phyloP scores from a whole-genome alignment of 2,888 invertebrate genomes.

The Zygaena filipendulae region DNA sequence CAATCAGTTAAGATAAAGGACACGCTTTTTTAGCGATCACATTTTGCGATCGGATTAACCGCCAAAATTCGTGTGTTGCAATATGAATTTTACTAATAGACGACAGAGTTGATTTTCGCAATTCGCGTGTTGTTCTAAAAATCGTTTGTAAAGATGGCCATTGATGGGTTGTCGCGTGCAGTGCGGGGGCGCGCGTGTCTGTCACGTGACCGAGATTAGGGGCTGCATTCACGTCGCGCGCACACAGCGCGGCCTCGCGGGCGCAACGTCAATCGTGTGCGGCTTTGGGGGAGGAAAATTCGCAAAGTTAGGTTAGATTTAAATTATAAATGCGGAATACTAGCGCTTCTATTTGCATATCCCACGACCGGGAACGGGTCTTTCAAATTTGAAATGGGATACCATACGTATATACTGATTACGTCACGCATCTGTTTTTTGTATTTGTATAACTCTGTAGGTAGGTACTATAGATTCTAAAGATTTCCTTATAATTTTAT shows the following conservation, averaged over 20 bases:
- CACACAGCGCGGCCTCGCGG: constrained; percentile 50
- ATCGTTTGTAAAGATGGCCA: constrained; percentile 30
- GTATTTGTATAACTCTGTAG: too few species aligned
- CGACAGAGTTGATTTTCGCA: constrained; percentile 26
- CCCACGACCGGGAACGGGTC: constrained; percentile 43
- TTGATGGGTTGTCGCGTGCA: constrained; percentile 52
- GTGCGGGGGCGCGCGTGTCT: constrained; percentile 46
- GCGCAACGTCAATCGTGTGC: constrained; percentile 56
- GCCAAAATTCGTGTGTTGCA: too few species aligned
- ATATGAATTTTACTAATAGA: too few species aligned
- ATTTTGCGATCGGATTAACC: constrained; percentile 26
- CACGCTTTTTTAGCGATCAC: constrained; percentile 49
- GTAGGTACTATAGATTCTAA: too few species aligned
- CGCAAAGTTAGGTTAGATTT: constrained; percentile 61
- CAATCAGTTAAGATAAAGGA: constrained; percentile 69
- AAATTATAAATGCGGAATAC: constrained; percentile 59
- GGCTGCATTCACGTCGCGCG: constrained; percentile 52
- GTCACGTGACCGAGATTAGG: constrained; percentile 62
- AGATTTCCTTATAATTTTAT: too few species aligned
- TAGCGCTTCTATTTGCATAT: constrained; percentile 60
- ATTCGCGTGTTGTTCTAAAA: constrained; percentile 15
- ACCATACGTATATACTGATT: too few species aligned
- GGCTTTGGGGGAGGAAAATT: constrained; percentile 54
- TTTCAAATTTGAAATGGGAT: constrained; percentile 21
- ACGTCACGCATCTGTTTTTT: too few species aligned